Percentiles rank a stretch among this genome's conserved stretches.
Conservation (phyloP, 2,888 invertebrate genomes). For the Dorcus parallelipipedus region DNA sequence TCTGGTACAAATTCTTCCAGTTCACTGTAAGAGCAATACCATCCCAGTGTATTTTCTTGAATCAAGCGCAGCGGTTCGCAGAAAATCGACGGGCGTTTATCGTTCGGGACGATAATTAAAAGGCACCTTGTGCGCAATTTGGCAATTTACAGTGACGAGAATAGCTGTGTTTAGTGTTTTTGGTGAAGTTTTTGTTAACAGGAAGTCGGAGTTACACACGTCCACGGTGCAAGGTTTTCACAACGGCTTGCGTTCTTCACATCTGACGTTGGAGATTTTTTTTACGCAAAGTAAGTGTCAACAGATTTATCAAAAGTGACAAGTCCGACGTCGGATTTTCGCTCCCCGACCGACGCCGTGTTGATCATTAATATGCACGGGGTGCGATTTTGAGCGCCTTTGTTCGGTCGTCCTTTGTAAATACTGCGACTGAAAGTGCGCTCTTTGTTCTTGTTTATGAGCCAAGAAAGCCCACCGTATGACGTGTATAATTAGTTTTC, state of each 20-base stretch:
- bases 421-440: background rate
- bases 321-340: background rate
- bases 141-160: constrained; percentile 7
- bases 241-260: background rate
- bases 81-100: too few species aligned
- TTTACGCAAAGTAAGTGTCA: background rate
- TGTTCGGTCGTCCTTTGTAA: background rate
- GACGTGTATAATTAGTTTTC: constrained; percentile 29
- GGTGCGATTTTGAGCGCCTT: background rate
- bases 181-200: too few species aligned
- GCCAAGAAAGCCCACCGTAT: constrained; percentile 15
- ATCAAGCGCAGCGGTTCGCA: too few species aligned
- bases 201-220: too few species aligned
- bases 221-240: constrained; percentile 3
- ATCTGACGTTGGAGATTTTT: background rate
- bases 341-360: background rate
- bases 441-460: constrained; percentile 13
- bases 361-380: too few species aligned
- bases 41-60: background rate
- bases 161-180: constrained; percentile 14
- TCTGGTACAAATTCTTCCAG: background rate
- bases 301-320: background rate
- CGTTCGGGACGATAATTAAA: background rate
- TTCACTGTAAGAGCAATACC: too few species aligned
- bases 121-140: background rate